Percentiles rank a stretch among this genome's conserved stretches.
Evolutionary conservation across 2,888 invertebrate species (phyloP).

Genomic region (Nomada goodeniana): DNA sequence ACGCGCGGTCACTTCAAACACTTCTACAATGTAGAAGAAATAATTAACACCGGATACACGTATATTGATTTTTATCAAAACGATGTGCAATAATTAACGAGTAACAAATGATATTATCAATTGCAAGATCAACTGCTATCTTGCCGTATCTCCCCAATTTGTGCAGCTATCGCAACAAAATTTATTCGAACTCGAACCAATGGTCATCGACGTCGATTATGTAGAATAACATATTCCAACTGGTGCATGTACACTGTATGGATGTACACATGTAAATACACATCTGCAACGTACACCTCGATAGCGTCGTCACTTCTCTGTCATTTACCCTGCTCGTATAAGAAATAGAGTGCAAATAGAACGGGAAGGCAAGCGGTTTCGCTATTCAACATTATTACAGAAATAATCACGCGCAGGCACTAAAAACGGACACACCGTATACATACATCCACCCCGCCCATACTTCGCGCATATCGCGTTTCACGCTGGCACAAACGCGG

Average conservation of each 20-base stretch:
- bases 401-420: no score
- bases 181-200: background rate
- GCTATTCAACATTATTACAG: conserved; percentile 8
- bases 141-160: background rate
- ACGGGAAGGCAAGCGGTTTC: conserved; percentile 5
- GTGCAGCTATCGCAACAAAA: background rate
- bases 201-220: background rate
- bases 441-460: background rate
- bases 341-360: conserved; percentile 8
- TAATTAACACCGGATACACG: no score
- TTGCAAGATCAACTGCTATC: no score
- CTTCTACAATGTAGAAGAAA: no score
- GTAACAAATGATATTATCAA: no score
- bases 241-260: background rate
- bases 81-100: no score
- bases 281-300: background rate
- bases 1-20: no score
- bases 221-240: background rate
- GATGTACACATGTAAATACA: no score
- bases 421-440: background rate
- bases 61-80: no score
- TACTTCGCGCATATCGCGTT: background rate
- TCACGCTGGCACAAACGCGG: conserved; percentile 23
- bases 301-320: background rate
- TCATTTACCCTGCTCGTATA: background rate